Conservation (phyloP, 2,797 vertebrate genomes). For the Coluber constrictor region DNA sequence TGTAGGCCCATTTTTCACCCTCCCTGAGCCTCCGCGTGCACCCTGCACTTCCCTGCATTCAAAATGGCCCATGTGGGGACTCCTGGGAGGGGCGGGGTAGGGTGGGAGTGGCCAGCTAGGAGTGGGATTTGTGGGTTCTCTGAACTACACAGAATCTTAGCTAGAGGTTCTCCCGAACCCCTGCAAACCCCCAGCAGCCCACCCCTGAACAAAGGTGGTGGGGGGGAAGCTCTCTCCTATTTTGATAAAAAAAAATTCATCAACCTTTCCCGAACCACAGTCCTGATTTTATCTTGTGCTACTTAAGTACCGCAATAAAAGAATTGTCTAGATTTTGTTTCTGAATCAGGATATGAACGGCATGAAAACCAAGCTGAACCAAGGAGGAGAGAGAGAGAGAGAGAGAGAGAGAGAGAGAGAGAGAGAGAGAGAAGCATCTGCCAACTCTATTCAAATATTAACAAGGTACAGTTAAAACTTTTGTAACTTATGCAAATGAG, state of each 20-base stretch:
- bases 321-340: neutral
- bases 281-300: slow-evolving; percentile 11
- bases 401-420: too few relatives aligned
- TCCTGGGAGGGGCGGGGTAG: too few relatives aligned
- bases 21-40: too few relatives aligned
- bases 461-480: slow-evolving; percentile 73
- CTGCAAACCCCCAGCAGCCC: too few relatives aligned
- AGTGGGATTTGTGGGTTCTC: too few relatives aligned
- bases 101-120: too few relatives aligned
- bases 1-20: too few relatives aligned
- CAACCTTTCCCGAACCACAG: slow-evolving; percentile 19
- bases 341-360: slow-evolving; percentile 29
- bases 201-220: too few relatives aligned
- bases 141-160: too few relatives aligned
- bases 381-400: slow-evolving; percentile 1
- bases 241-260: slow-evolving; percentile 23
- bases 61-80: too few relatives aligned
- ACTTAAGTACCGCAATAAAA: neutral
- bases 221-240: slow-evolving; percentile 10
- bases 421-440: slow-evolving; percentile 46
- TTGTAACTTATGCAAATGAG: slow-evolving; percentile 54
- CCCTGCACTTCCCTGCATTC: too few relatives aligned
- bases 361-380: slow-evolving; percentile 16
- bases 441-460: slow-evolving; percentile 72
- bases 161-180: too few relatives aligned